Evolutionary conservation across 2,113 vertebrate species (phyloP).

Genomic region (Physeter macrocephalus): DNA sequence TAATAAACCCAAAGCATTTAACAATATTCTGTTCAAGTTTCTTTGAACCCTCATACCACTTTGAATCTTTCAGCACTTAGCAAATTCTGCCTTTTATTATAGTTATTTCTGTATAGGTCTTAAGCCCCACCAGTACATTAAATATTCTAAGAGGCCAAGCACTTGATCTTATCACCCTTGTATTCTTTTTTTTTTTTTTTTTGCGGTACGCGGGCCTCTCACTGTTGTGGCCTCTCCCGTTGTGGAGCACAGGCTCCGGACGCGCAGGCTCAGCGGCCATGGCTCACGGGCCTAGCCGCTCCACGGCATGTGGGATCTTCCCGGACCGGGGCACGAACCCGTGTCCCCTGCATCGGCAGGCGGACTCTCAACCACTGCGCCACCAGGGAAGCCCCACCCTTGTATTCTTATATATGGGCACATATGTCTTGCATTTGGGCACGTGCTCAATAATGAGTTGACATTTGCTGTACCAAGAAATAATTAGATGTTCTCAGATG

Average conservation of each 20-base stretch:
- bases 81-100: neutral
- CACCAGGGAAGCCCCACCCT: no score
- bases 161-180: neutral
- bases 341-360: no score
- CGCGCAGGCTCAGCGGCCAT: no score
- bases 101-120: neutral
- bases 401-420: neutral
- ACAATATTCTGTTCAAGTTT: neutral
- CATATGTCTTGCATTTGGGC: neutral
- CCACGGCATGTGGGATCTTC: no score
- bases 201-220: no score
- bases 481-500: neutral
- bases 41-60: neutral
- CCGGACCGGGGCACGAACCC: no score
- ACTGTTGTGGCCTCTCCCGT: no score
- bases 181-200: no score
- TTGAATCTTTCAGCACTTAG: neutral
- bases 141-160: neutral
- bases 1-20: neutral
- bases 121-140: neutral
- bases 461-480: neutral
- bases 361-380: no score
- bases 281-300: no score
- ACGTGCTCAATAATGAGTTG: neutral
- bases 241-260: no score